Conservation (phyloP, 2,888 invertebrate species). For the Acleris laterana region DNA sequence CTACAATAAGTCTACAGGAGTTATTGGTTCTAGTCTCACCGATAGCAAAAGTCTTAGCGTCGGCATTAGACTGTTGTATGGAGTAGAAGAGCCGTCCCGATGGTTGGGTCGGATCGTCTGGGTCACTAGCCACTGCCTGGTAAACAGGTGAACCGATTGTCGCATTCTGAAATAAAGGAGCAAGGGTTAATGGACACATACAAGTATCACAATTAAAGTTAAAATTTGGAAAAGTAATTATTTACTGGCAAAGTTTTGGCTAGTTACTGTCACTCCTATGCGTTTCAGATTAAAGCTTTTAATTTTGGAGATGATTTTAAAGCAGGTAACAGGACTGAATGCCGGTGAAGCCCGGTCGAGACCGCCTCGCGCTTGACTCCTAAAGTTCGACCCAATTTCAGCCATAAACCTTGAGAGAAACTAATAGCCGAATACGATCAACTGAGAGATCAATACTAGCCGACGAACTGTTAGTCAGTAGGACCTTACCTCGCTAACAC, state of each 20-base stretch:
- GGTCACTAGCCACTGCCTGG: conserved; percentile 90
- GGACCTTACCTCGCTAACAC: conserved; percentile 86
- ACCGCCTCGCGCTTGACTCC: no score
- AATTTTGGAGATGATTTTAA: background rate
- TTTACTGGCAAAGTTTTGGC: no score
- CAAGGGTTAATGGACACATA: background rate
- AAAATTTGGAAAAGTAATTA: no score
- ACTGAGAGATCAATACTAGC: no score
- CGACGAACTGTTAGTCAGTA: background rate
- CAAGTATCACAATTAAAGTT: no score
- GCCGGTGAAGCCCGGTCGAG: no score
- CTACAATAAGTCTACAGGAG: background rate
- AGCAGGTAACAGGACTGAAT: no score
- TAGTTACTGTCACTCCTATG: no score
- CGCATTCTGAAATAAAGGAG: conserved; percentile 83
- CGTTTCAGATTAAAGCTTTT: no score
- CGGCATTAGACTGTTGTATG: conserved; percentile 88
- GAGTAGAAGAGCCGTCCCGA: conserved; percentile 89
- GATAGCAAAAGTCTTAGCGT: conserved; percentile 86
- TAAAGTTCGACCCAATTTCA: no score
- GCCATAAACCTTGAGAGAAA: no score
- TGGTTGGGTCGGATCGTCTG: conserved; percentile 90
- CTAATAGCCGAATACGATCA: no score
- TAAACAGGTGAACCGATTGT: conserved; percentile 89
- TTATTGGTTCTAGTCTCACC: conserved; percentile 57